Conservation (phyloP, 1,140 invertebrate species). For the Sinonovacula constricta region DNA sequence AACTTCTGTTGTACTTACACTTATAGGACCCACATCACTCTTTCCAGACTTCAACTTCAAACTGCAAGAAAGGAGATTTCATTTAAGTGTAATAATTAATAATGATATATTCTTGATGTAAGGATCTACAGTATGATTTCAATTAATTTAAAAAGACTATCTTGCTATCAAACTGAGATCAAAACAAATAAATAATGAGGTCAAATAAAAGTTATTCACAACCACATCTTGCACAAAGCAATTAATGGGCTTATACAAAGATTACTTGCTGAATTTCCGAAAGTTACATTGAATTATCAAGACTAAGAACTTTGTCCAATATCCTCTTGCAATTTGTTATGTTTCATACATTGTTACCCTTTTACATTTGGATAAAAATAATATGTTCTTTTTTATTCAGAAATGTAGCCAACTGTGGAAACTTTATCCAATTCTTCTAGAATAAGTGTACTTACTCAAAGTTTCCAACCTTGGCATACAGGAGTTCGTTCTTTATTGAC, state of each 20-base stretch:
- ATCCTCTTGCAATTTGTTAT: too few relatives aligned
- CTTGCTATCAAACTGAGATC: background rate
- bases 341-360: background rate
- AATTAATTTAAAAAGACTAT: background rate
- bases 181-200: background rate
- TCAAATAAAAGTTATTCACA: too few relatives aligned
- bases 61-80: conserved; percentile 27
- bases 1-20: too few relatives aligned
- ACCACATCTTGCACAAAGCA: too few relatives aligned
- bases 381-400: background rate
- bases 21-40: conserved; percentile 28
- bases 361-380: background rate
- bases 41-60: conserved; percentile 20
- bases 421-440: background rate
- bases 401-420: background rate
- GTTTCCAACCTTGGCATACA: conserved; percentile 29
- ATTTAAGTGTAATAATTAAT: background rate
- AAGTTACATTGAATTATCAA: too few relatives aligned
- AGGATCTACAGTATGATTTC: background rate
- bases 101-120: background rate
- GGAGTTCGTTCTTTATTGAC: conserved; percentile 28
- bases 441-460: conserved; percentile 9
- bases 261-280: too few relatives aligned
- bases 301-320: too few relatives aligned
- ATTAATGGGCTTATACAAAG: too few relatives aligned